Percentiles rank a stretch among this genome's conserved stretches.
phyloP scores from a whole-genome alignment of 1,140 invertebrate species.

The Eupeodes corollae region DNA sequence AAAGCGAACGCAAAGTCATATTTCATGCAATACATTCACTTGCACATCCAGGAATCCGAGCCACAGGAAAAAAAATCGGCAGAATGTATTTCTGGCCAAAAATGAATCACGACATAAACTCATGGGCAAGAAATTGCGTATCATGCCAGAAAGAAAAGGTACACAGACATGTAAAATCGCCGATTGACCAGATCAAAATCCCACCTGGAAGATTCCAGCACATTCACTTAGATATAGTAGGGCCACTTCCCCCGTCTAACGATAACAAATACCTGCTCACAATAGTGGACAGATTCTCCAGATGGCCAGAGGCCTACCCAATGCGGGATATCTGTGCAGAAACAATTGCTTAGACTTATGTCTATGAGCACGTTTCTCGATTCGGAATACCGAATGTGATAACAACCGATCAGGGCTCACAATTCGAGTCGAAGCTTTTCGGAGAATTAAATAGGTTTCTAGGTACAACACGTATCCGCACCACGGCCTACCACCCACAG shows the following conservation, averaged over 20 bases:
- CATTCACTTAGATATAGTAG: slow-evolving; percentile 6
- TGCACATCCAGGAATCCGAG: background rate
- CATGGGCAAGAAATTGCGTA: background rate
- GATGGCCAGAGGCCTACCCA: slow-evolving; percentile 25
- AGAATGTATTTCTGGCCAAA: slow-evolving; percentile 3
- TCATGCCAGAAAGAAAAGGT: slow-evolving; percentile 1
- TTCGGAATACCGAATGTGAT: slow-evolving; percentile 24
- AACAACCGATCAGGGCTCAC: slow-evolving; percentile 28
- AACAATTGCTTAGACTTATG: slow-evolving; percentile 23
- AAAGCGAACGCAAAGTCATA: background rate
- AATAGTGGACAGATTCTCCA: slow-evolving; percentile 19
- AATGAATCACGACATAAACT: background rate
- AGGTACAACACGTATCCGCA: slow-evolving; percentile 15
- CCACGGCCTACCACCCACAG: slow-evolving; percentile 35
- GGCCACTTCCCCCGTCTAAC: slow-evolving; percentile 4
- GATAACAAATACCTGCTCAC: slow-evolving; percentile 13
- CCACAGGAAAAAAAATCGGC: background rate
- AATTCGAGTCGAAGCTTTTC: slow-evolving; percentile 19
- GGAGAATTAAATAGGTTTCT: slow-evolving; percentile 10
- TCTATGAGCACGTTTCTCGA: slow-evolving; percentile 24
- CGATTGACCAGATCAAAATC: background rate
- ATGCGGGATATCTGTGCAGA: slow-evolving; percentile 24
- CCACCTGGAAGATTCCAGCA: background rate
- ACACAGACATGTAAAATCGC: background rate
- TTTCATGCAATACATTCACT: slow-evolving; percentile 2